Conservation (phyloP, 2,888 invertebrate species). For the Tortrix viridana region DNA sequence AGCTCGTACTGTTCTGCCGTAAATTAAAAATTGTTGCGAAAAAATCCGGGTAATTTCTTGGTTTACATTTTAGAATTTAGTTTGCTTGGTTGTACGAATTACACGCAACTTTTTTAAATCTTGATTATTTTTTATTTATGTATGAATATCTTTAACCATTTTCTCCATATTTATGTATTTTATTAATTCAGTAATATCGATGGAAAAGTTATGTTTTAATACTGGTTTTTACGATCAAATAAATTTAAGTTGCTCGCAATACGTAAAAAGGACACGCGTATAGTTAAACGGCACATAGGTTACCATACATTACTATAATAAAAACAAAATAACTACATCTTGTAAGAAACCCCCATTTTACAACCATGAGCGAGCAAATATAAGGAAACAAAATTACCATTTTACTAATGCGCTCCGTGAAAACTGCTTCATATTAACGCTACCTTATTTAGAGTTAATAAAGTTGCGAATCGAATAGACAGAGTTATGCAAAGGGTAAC, state of each 20-base stretch:
- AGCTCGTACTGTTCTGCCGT: no score
- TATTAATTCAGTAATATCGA: no score
- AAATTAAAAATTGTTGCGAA: no score
- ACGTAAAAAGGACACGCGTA: neutral
- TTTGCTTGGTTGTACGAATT: no score
- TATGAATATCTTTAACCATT: no score
- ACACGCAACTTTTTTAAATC: no score
- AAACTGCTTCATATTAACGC: neutral
- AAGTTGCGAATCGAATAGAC: neutral
- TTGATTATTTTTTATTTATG: no score
- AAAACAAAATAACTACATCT: conserved; percentile 35
- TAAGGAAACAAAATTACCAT: conserved; percentile 33
- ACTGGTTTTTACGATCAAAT: no score
- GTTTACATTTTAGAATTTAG: no score
- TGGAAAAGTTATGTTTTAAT: no score
- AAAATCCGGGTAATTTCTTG: no score
- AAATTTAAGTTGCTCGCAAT: neutral
- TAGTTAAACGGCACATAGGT: conserved; percentile 22
- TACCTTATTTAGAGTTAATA: conserved; percentile 4
- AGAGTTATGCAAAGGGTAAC: conserved; percentile 3
- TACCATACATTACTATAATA: conserved; percentile 27
- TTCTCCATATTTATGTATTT: no score
- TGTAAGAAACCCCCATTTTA: conserved; percentile 33
- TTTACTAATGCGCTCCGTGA: conserved; percentile 20
- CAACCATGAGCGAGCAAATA: conserved; percentile 36